Base-by-base conservation (phyloP, 2,888 invertebrate genomes). In the Seira musarum region DNA sequence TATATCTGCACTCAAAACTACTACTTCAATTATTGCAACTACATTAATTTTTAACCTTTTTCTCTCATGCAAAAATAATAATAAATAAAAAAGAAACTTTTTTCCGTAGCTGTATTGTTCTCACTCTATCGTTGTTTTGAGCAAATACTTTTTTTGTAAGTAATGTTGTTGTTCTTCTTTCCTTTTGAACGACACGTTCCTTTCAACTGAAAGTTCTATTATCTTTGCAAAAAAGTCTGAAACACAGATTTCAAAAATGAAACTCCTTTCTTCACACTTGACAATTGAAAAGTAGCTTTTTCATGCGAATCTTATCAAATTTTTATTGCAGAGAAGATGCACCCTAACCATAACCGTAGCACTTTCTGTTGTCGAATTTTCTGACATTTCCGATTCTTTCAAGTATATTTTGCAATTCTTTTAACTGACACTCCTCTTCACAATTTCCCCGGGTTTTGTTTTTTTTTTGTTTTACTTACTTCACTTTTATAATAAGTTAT, bases 331-430 rank as follows among this genome's bases (percentile, higher is more conserved):
- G 57, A 57, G 17, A 57, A 57, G 57, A 57, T 57, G 57, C 57
- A 57, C 57, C 57, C 57, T 57, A 57, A n/a, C n/a, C n/a, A n/a
- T n/a, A n/a, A 57, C 57, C 57, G 17, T 57, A 57, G 57, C 6
- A 57, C 5, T 57, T 57, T 57, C 57, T 57, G 57, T 57, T 57
- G 57, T 57, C 57, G 57, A 57, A n/a, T 57, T 57, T 57, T 57
- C 10, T 57, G 57, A 57, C n/a, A 57, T 15, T 13, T 57, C 13
- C 40, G 40, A 40, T 40, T 40, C 6, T 40, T 40, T 40, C 13
- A 40, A 57, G 57, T 17, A 15, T 5, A 40, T 40, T 40, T 40
- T 40, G 40, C 40, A 40, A 5, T 40, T 40, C 13, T 40, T 40
- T 40, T 13, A 40, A 40, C 40, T 40, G 40, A 40, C 40, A 40